phyloP scores from a whole-genome alignment of 53 echinoderm and acorn worm species.

The Paracentrotus lividus region DNA sequence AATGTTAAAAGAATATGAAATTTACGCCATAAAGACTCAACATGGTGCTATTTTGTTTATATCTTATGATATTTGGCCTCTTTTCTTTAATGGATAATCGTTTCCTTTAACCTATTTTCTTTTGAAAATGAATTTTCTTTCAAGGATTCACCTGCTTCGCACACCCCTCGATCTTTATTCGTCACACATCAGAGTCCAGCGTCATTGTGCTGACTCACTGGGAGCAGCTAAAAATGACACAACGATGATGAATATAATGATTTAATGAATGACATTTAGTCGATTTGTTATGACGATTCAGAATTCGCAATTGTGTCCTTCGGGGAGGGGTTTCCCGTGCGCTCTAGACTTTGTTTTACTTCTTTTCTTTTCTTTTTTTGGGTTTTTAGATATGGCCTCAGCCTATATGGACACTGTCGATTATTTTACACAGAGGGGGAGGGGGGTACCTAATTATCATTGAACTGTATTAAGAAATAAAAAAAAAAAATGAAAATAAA shows the following conservation, averaged over 20 bases:
- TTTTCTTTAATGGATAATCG: not conserved
- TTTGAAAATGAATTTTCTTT: not conserved
- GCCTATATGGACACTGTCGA: not conserved
- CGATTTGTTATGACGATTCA: constrained; percentile 32
- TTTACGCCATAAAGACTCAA: too few species aligned
- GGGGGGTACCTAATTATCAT: too few species aligned
- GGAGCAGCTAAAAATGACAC: constrained; percentile 31
- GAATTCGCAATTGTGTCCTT: not conserved
- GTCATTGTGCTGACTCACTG: constrained; percentile 28
- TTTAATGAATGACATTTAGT: constrained; percentile 48
- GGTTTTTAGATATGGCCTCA: not conserved
- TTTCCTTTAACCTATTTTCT: constrained; percentile 2
- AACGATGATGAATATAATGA: constrained; percentile 6
- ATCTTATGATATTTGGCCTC: not conserved
- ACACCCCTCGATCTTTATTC: constrained; percentile 48
- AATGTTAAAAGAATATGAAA: not conserved
- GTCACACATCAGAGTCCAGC: not conserved
- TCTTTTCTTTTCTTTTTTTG: not conserved
- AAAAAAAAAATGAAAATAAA: too few species aligned
- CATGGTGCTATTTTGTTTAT: too few species aligned
- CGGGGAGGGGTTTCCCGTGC: constrained; percentile 12
- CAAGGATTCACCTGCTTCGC: constrained; percentile 1
- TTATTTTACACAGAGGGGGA: too few species aligned
- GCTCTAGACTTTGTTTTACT: not conserved
- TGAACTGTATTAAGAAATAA: too few species aligned